Base-by-base conservation (phyloP, 2,113 vertebrate genomes). In the Phoxinus phoxinus region DNA sequence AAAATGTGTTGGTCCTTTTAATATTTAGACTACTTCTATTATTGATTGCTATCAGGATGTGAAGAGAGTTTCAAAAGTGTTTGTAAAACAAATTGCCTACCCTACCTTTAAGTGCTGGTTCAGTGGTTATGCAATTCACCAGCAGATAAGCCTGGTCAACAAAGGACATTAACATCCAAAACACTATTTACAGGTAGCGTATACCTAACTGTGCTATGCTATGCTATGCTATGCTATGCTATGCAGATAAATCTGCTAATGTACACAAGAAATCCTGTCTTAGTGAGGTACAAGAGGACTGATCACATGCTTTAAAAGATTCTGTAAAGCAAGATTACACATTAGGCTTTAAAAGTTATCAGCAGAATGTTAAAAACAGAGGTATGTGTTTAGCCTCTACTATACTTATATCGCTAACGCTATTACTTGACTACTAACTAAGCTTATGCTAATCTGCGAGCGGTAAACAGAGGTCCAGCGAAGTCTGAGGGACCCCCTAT, bases 401-500 rank as follows among this genome's bases (percentile, higher is more conserved):
- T 51, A 19, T 69, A 46, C 32, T 41, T 77, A 25, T 37, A 76
- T 51, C 13, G 13, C 56, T 81, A 72, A 73, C 5, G n/a, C 19
- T 58, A 69, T 53, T 82, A 19, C 73, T 65, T 56, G 63, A 30
- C 25, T 61, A 19, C 76, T 44, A 75, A 81, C 44, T 76, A 17
- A 30, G 48, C 46, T 84, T 53, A 79, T 19, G 23, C 35, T 81
- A 87, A 75, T 80, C 30, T 82, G 63, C 10, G 1, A 27, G 23
- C 65, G 53, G 41, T 35, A 19, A 41, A 63, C 13, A 48, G 69
- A 89, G 86, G 89, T 65, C 83, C 86, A 69, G 81, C 85, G 73
- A 69, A 85, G 87, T 88, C 84, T 2, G 13, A 69, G 80, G 67
- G 89, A 78, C 74, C 61, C 86, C 84, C 11, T 8, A n/a, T 44